phyloP scores from a whole-genome alignment of 2,113 vertebrate species.

The Hippocampus barbouri region DNA sequence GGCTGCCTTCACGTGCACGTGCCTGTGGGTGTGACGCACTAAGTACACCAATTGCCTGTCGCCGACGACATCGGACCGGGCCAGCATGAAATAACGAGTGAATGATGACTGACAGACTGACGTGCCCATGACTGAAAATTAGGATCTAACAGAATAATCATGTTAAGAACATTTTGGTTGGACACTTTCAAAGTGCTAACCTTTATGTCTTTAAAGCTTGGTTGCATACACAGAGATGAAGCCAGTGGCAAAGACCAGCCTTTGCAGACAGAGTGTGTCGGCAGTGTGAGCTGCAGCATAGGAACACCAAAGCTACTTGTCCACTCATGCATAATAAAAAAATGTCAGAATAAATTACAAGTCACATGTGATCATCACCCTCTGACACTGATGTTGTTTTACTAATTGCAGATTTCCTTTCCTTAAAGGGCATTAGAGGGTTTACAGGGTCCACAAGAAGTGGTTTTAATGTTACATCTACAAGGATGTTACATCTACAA shows the following conservation, averaged over 20 bases:
- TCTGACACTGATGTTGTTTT: constrained; percentile 39
- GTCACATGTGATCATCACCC: constrained; percentile 29
- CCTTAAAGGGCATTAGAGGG: constrained; percentile 25
- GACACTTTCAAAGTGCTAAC: constrained; percentile 43
- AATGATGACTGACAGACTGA: no score
- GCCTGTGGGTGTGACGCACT: no score
- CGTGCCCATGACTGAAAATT: no score
- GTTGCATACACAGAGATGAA: constrained; percentile 52
- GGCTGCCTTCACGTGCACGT: no score
- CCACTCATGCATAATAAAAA: constrained; percentile 55
- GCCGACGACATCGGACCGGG: no score
- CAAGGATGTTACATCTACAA: not conserved
- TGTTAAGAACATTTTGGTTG: constrained; percentile 16
- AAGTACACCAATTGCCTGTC: no score
- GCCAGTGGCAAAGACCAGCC: constrained; percentile 63
- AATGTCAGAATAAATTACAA: constrained; percentile 51
- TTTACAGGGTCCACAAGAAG: constrained; percentile 30
- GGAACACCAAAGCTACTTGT: constrained; percentile 45
- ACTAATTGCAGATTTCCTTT: constrained; percentile 45
- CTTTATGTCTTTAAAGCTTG: constrained; percentile 58
- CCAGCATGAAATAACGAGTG: no score
- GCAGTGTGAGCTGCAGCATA: constrained; percentile 41
- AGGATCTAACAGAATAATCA: not conserved
- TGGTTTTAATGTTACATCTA: constrained; percentile 32
- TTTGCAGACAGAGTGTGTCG: constrained; percentile 43